These are phyloP conservation scores for Panthera uncia DNA, from an alignment of 2,113 vertebrate genomes.

Conservation along the genomic window DNA sequence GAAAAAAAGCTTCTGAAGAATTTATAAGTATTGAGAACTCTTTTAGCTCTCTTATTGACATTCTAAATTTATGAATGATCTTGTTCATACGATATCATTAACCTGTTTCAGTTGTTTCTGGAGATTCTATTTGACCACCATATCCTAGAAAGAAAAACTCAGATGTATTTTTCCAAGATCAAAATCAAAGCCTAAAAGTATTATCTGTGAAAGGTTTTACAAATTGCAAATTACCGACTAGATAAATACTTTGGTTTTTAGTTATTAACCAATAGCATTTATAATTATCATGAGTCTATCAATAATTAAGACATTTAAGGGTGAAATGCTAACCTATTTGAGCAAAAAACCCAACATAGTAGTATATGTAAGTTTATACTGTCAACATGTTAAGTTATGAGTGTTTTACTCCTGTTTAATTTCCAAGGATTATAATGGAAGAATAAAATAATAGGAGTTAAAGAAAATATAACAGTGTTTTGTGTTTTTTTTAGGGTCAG, in stretches of 20 bases:
- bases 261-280: background rate
- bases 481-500: background rate
- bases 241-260: background rate
- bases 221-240: background rate
- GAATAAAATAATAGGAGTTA: background rate
- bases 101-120: background rate
- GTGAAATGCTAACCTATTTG: background rate
- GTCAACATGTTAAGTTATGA: background rate
- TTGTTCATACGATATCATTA: background rate
- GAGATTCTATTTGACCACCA: background rate
- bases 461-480: background rate
- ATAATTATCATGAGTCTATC: too few species aligned
- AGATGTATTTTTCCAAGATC: background rate
- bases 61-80: background rate
- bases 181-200: background rate
- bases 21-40: background rate
- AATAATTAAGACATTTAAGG: fast-evolving
- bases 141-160: background rate
- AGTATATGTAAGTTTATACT: background rate
- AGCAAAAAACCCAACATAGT: background rate
- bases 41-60: background rate
- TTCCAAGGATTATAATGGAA: background rate
- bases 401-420: background rate
- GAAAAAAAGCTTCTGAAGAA: background rate
- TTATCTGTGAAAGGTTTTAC: background rate